phyloP scores from a whole-genome alignment of 2,113 vertebrate genomes.

The Pimephales promelas region DNA sequence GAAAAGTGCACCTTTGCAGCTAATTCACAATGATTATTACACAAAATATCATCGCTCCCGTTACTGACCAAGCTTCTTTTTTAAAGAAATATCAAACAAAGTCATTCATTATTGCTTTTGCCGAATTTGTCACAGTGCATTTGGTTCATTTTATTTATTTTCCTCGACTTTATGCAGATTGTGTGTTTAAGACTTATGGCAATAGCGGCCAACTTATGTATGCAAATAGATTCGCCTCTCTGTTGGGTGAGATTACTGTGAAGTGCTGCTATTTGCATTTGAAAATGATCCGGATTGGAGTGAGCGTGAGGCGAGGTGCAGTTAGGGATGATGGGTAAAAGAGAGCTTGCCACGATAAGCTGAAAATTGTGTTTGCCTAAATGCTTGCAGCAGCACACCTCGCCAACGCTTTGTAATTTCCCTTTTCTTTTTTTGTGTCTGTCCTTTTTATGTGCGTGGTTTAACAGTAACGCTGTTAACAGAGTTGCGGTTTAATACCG shows the following conservation, averaged over 20 bases:
- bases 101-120: conserved; percentile 54
- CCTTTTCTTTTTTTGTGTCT: conserved; percentile 48
- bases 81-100: conserved; percentile 12
- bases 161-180: conserved; percentile 51
- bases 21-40: conserved; percentile 6
- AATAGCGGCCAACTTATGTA: conserved; percentile 60
- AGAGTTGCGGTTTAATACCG: conserved; percentile 51
- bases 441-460: conserved; percentile 46
- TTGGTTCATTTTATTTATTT: conserved; percentile 48
- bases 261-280: conserved; percentile 65
- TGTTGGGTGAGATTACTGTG: conserved; percentile 65
- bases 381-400: conserved; percentile 60
- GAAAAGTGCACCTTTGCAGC: background rate
- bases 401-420: conserved; percentile 58
- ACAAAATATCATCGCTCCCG: background rate
- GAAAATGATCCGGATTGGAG: conserved; percentile 65
- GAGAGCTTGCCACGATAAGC: conserved; percentile 59
- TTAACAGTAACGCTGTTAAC: conserved; percentile 51
- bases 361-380: conserved; percentile 64
- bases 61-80: conserved; percentile 13
- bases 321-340: conserved; percentile 61
- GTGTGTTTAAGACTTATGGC: conserved; percentile 63
- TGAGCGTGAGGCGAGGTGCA: conserved; percentile 58
- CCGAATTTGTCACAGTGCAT: conserved; percentile 56
- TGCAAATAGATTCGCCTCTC: conserved; percentile 65